Evolutionary conservation across 2,797 vertebrate genomes (phyloP).

Genomic region (Sparus aurata): DNA sequence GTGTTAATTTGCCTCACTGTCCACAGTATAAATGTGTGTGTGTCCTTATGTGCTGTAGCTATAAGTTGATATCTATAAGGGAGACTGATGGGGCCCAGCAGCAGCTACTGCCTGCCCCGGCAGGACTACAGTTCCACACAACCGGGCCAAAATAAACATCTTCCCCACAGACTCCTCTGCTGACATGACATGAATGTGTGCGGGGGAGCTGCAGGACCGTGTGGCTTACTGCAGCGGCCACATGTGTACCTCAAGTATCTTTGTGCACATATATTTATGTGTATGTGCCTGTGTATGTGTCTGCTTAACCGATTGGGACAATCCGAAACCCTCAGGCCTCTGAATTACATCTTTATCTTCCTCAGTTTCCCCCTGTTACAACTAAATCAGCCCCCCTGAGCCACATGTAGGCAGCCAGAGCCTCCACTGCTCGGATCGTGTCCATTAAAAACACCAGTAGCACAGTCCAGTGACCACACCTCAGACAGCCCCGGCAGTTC

Average conservation of each 20-base stretch:
- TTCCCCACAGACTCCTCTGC: constrained; percentile 69
- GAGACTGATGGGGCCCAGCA: constrained; percentile 38
- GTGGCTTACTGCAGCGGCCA: constrained; percentile 23
- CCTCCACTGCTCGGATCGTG: constrained; percentile 39
- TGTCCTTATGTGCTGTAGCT: constrained; percentile 27
- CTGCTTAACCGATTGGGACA: constrained; percentile 52
- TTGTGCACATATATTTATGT: constrained; percentile 27
- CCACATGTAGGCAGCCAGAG: constrained; percentile 37
- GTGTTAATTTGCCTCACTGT: constrained; percentile 1
- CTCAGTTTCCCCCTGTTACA: constrained; percentile 52
- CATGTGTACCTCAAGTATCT: constrained; percentile 52
- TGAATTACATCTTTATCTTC: constrained; percentile 73
- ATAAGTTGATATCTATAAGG: constrained; percentile 32
- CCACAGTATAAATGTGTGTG: neutral
- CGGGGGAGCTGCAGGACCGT: constrained; percentile 36
- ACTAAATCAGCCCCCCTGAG: constrained; percentile 57
- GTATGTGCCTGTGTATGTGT: constrained; percentile 19
- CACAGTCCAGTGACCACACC: constrained; percentile 42
- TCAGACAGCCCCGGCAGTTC: constrained; percentile 32
- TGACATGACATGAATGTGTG: constrained; percentile 67
- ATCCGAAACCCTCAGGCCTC: constrained; percentile 48
- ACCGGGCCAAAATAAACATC: constrained; percentile 74
- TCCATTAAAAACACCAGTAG: constrained; percentile 58
- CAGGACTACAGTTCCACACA: constrained; percentile 47
- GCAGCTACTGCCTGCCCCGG: constrained; percentile 44